phyloP scores from a whole-genome alignment of 2,113 vertebrate genomes.

The Cairina moschata region DNA sequence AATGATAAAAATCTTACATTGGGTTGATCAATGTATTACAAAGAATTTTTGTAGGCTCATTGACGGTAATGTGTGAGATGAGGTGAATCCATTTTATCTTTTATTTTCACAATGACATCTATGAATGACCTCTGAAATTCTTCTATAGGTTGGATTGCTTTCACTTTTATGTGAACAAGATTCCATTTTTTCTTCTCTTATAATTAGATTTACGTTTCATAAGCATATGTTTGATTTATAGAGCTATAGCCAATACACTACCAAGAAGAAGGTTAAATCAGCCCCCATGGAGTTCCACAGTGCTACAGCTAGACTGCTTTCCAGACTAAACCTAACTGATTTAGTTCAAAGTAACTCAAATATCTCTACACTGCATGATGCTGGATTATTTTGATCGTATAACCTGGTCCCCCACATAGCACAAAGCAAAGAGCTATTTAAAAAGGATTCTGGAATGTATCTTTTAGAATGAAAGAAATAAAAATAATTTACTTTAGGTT shows the following conservation, averaged over 20 bases:
- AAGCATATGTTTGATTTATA: not conserved
- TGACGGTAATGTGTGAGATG: not conserved
- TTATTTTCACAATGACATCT: not conserved
- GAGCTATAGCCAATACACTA: not conserved
- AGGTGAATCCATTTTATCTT: not conserved
- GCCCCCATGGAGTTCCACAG: accelerated
- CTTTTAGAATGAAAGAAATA: not conserved
- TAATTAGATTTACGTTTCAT: not conserved
- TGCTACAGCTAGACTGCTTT: not conserved
- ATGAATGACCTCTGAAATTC: not conserved
- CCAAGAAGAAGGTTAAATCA: not conserved
- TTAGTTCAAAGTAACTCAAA: not conserved
- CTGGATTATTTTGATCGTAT: not conserved
- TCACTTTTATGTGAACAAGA: not conserved
- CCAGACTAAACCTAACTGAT: not conserved
- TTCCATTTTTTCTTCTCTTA: not conserved
- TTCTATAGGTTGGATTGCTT: not conserved
- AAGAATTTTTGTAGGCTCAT: not conserved
- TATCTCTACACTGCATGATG: not conserved
- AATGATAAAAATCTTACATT: not conserved
- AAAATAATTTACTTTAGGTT: not conserved
- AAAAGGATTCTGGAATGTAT: not conserved
- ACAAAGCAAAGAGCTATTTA: not conserved
- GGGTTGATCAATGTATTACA: not conserved
- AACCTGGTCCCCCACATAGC: not conserved